phyloP scores from a whole-genome alignment of 1,140 invertebrate genomes.

The Eufriesea mexicana region DNA sequence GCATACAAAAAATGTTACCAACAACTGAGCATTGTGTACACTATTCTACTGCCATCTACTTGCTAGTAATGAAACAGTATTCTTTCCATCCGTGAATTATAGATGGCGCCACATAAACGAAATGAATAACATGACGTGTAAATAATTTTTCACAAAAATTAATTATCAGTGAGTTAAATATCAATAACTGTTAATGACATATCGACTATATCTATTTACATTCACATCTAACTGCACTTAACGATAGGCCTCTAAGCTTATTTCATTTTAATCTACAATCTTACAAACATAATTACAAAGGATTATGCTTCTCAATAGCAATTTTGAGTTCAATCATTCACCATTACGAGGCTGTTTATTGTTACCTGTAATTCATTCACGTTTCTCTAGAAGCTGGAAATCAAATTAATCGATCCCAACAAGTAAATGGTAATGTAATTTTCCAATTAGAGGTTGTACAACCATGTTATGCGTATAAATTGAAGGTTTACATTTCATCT shows the following conservation, averaged over 20 bases:
- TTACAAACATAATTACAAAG: background rate
- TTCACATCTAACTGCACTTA: background rate
- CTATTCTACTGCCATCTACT: background rate
- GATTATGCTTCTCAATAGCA: background rate
- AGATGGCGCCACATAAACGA: constrained; percentile 9
- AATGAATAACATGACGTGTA: background rate
- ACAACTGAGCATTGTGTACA: background rate
- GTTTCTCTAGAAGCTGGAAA: background rate
- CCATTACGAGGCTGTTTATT: background rate
- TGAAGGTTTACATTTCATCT: constrained; percentile 41
- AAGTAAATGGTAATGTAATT: constrained; percentile 27
- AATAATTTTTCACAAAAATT: background rate
- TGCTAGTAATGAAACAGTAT: background rate
- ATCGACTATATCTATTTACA: too few species aligned
- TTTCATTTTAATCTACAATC: background rate
- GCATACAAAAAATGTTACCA: constrained; percentile 26
- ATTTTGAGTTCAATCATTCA: background rate
- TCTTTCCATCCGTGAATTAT: fast-evolving
- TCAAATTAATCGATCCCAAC: background rate
- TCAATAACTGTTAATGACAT: background rate
- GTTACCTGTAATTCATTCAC: background rate
- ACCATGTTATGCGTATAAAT: constrained; percentile 25
- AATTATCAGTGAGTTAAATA: background rate
- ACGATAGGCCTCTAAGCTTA: background rate
- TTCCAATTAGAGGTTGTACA: constrained; percentile 31